phyloP scores from a whole-genome alignment of 2,888 invertebrate species.

The Phlogophora meticulosa region DNA sequence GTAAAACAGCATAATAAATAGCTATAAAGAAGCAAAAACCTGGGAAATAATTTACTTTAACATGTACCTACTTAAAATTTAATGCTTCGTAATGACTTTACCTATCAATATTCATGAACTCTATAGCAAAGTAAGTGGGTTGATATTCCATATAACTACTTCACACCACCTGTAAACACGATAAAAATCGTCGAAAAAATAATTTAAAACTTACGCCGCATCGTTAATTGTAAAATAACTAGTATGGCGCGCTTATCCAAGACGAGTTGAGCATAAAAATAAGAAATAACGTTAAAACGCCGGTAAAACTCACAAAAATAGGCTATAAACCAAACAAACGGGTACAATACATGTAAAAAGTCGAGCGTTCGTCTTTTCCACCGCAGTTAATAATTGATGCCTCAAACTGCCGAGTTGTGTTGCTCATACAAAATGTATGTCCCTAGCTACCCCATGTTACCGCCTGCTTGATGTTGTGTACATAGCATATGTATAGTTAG shows the following conservation, averaged over 20 bases:
- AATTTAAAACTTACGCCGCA: constrained; percentile 37
- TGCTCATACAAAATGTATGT: constrained; percentile 89
- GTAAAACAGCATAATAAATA: constrained; percentile 31
- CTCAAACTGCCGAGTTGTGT: constrained; percentile 91
- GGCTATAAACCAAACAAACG: constrained; percentile 84
- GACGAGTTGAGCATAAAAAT: constrained; percentile 78
- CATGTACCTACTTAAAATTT: constrained; percentile 35
- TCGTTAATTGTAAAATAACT: constrained; percentile 65
- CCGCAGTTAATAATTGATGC: constrained; percentile 89
- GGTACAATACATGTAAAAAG: constrained; percentile 88
- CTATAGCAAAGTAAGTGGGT: constrained; percentile 23
- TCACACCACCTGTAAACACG: constrained; percentile 19
- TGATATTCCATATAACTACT: constrained; percentile 19
- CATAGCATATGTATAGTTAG: constrained; percentile 71
- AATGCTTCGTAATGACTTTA: constrained; percentile 29
- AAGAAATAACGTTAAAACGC: constrained; percentile 82
- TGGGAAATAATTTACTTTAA: constrained; percentile 34
- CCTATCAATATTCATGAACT: constrained; percentile 43
- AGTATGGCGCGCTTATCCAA: constrained; percentile 64
- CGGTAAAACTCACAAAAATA: constrained; percentile 86
- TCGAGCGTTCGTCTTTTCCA: constrained; percentile 83
- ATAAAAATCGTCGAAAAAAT: constrained; percentile 39
- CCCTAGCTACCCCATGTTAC: constrained; percentile 86
- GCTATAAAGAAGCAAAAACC: constrained; percentile 25
- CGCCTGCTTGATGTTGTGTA: constrained; percentile 81